Evolutionary conservation across 2,888 invertebrate species (phyloP), one percentile per base, ranked within the genome.

Genomic region (Ditylenchus weischeri): DNA sequence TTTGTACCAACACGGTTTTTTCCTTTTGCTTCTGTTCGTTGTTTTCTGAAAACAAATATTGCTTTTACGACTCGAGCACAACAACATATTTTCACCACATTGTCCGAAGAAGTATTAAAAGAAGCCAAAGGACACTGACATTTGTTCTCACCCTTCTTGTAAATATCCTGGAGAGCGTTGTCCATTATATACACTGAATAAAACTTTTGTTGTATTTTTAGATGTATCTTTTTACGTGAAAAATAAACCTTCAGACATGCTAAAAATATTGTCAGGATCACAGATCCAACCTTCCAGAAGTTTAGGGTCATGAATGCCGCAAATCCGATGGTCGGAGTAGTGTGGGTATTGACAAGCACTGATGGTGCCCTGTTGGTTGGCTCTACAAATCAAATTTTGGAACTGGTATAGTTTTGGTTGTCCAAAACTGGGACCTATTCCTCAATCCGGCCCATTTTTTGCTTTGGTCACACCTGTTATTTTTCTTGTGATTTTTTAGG

Each of bases 1-100:
- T 51, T 70, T 67, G 61, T 72, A 74, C 75, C 75, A 74, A 57
- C 75, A 75, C 48, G 69, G 66, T 23, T 48, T 47, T 43, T 51
- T 43, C 64, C 54, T 54, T n/a, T 54, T 54, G 23, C 15, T 8
- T 15, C 43, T 10, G 8, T 3, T 43, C 43, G 3, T 43, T 43
- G 43, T 43, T 43, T 43, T 43, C 43, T 43, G 43, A 43, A 43
- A 43, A 2, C 1, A 15, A 15, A 43, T 43, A 43, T 4, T 29
- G 5, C 5, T 29, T 29, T 29, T 29, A 19, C 19, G 21, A 58
- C 47, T 21, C 19, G 3, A 57, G 11, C 13, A 2, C 15, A n/a
- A 21, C 10, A 36, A 13, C 50, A 35, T 54, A 18, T 50, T 51
- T 57, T 19, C 6, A n/a, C 29, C 19, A 11, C 36, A 43, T 49